Conservation (phyloP, 1,140 invertebrate species). For the Drosophila orena region DNA sequence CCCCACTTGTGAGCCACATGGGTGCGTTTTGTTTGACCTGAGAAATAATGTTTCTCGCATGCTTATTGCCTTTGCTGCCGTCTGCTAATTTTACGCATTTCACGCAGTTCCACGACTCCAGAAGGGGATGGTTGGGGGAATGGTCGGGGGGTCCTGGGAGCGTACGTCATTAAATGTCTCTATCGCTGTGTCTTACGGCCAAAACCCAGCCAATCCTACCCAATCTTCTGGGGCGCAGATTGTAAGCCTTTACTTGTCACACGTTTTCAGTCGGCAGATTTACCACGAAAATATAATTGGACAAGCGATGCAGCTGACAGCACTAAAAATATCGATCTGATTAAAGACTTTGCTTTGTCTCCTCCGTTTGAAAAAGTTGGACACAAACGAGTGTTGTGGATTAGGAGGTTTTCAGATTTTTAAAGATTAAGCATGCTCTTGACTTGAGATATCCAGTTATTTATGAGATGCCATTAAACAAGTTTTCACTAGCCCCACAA, state of each 20-base stretch:
- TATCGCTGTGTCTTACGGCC: constrained; percentile 31
- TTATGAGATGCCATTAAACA: too few relatives aligned
- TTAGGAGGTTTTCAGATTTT: too few relatives aligned
- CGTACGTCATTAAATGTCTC: constrained; percentile 61
- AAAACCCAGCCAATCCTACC: neutral
- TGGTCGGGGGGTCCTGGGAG: neutral
- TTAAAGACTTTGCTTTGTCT: neutral
- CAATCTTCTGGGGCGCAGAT: constrained; percentile 23
- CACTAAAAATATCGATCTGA: neutral
- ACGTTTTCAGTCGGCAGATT: constrained; percentile 9
- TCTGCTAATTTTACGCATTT: constrained; percentile 74
- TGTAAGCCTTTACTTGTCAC: constrained; percentile 24
- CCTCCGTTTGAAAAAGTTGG: too few relatives aligned
- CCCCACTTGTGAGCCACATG: constrained; percentile 13
- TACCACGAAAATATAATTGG: constrained; percentile 12
- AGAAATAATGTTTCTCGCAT: constrained; percentile 77
- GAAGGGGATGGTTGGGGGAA: neutral
- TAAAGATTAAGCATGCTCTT: too few relatives aligned
- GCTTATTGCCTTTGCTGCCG: constrained; percentile 53
- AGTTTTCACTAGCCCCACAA: too few relatives aligned
- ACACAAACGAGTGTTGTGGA: too few relatives aligned
- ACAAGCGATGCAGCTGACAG: constrained; percentile 1
- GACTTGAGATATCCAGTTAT: too few relatives aligned
- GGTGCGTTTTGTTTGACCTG: constrained; percentile 77
- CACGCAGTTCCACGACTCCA: constrained; percentile 23